Conservation (phyloP, 2,888 invertebrate species). For the Parnassius apollo region DNA sequence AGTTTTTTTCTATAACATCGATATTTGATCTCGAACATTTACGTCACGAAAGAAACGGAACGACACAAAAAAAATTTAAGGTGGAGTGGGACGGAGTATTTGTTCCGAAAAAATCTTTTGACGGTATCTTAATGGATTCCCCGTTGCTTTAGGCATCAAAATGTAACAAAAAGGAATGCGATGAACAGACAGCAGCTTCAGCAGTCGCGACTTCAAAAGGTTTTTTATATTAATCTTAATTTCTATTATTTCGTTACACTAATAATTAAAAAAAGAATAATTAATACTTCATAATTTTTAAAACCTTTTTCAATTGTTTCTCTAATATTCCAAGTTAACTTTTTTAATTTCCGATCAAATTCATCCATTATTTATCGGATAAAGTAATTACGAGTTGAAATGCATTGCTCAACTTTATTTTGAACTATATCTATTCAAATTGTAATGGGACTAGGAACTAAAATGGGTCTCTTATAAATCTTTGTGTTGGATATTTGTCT, state of each 20-base stretch:
- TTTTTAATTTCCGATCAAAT: too few relatives aligned
- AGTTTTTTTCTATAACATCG: not conserved
- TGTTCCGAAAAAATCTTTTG: slow-evolving; percentile 35
- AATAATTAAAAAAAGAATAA: too few relatives aligned
- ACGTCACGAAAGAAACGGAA: slow-evolving; percentile 20
- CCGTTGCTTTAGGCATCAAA: slow-evolving; percentile 32
- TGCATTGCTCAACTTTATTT: too few relatives aligned
- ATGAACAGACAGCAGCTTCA: slow-evolving; percentile 22
- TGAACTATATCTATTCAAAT: not conserved
- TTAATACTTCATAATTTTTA: too few relatives aligned
- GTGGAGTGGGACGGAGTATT: slow-evolving; percentile 29
- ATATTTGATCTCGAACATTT: slow-evolving; percentile 18
- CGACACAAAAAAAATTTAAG: slow-evolving; percentile 28
- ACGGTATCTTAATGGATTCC: slow-evolving; percentile 39
- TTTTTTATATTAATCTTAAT: slow-evolving; percentile 9
- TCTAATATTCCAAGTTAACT: too few relatives aligned
- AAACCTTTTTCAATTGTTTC: too few relatives aligned
- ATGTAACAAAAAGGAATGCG: slow-evolving; percentile 27
- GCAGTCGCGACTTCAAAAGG: slow-evolving; percentile 2
- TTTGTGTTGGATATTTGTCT: not conserved
- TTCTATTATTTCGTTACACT: too few relatives aligned
- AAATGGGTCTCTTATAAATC: not conserved
- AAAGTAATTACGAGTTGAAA: too few relatives aligned
- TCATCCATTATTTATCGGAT: too few relatives aligned
- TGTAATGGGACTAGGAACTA: not conserved